These are phyloP conservation scores for Meandrina meandrites DNA, from an alignment of 92 coral and sea anemone genomes.

Conservation along the genomic window DNA sequence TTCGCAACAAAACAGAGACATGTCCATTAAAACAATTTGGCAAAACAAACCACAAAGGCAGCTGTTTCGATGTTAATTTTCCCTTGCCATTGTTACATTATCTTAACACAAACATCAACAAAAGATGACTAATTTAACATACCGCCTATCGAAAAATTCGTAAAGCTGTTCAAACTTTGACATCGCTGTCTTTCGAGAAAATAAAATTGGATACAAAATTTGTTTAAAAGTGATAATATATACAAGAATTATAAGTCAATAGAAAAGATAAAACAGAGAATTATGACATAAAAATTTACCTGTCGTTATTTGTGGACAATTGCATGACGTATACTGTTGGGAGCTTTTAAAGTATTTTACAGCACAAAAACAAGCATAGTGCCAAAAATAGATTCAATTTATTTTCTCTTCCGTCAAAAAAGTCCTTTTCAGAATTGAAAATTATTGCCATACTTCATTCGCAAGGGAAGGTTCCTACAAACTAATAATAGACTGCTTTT, in stretches of 20 bases:
- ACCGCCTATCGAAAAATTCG: neutral
- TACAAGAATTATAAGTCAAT: neutral
- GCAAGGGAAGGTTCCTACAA: neutral
- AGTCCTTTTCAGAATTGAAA: neutral
- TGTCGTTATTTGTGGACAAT: neutral
- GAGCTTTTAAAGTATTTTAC: neutral
- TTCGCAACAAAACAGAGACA: neutral
- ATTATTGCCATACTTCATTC: neutral
- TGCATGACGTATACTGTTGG: neutral
- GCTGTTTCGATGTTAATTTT: conserved; percentile 16
- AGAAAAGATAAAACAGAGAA: neutral
- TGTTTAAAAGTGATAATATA: neutral
- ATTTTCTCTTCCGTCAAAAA: neutral
- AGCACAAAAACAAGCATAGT: neutral
- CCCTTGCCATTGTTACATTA: conserved; percentile 1
- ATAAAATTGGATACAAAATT: neutral
- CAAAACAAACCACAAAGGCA: neutral
- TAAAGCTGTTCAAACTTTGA: conserved; percentile 14
- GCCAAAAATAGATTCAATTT: neutral
- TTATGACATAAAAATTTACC: neutral
- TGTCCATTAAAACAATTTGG: neutral
- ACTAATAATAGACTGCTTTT: no score
- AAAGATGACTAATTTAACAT: conserved; percentile 10
- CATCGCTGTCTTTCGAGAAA: neutral
- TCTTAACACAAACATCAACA: neutral